phyloP scores from a whole-genome alignment of 2,888 invertebrate genomes.

The Drosophila subquinaria region DNA sequence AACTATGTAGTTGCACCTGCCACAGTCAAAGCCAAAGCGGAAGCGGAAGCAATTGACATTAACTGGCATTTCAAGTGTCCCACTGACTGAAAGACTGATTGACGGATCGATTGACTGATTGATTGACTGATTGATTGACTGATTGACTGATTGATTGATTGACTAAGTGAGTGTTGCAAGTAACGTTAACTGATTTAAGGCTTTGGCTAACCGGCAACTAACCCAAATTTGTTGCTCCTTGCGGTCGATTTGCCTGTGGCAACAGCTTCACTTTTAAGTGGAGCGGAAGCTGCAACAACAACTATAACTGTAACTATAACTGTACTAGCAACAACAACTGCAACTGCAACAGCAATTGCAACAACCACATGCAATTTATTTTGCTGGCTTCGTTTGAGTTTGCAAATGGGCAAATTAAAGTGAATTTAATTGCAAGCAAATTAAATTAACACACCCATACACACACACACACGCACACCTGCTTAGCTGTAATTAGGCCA shows the following conservation, averaged over 20 bases:
- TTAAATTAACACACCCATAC: slow-evolving; percentile 3
- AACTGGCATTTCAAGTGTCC: slow-evolving; percentile 11
- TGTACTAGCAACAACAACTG: slow-evolving; percentile 9
- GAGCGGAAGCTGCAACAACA: slow-evolving; percentile 62
- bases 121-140: neutral
- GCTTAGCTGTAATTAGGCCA: slow-evolving; percentile 6
- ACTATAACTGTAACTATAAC: slow-evolving; percentile 15
- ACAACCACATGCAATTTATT: slow-evolving; percentile 24
- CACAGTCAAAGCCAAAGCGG: slow-evolving; percentile 35
- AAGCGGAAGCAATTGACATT: slow-evolving; percentile 62
- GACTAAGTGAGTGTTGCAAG: neutral
- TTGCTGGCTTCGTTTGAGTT: slow-evolving; percentile 14
- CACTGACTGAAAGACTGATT: slow-evolving; percentile 1
- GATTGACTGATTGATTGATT: neutral
- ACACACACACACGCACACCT: slow-evolving; percentile 1
- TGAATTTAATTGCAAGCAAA: slow-evolving; percentile 52
- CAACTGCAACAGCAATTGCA: slow-evolving; percentile 5
- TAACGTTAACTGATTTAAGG: slow-evolving; percentile 61
- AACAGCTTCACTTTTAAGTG: slow-evolving; percentile 48
- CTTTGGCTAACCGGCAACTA: slow-evolving; percentile 44
- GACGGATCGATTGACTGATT: neutral
- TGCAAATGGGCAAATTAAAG: slow-evolving; percentile 38
- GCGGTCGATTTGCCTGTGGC: slow-evolving; percentile 22
- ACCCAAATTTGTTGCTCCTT: slow-evolving; percentile 48
- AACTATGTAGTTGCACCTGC: neutral